A percentile compares a stretch with the other conserved stretches of the same genome.
Conservation (phyloP, 2,113 vertebrate genomes). For the Oceanodroma tethys region DNA sequence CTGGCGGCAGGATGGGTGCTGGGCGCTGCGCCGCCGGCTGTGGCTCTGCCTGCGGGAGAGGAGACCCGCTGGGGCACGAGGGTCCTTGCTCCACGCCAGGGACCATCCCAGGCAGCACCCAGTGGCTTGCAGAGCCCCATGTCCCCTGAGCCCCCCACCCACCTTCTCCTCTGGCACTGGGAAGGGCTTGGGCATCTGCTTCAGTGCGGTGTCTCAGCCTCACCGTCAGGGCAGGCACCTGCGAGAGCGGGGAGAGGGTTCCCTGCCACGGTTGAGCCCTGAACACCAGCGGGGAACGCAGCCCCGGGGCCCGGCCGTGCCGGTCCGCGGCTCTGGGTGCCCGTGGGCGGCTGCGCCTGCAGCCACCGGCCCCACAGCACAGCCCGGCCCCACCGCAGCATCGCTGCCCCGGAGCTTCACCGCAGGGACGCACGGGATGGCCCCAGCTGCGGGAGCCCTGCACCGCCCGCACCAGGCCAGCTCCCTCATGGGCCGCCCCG, state of each 20-base stretch:
- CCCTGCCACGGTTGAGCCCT: accelerated
- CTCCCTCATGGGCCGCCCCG: background rate
- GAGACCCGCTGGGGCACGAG: background rate
- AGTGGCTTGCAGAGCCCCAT: background rate
- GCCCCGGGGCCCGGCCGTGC: background rate
- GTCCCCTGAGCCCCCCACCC: background rate
- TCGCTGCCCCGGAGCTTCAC: background rate
- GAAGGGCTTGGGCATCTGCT: background rate
- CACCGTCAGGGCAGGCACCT: background rate
- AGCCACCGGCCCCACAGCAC: background rate
- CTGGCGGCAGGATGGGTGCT: background rate
- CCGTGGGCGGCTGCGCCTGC: background rate
- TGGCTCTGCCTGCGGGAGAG: background rate
- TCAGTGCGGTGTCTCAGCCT: accelerated
- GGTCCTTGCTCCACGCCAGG: background rate
- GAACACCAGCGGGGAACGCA: accelerated
- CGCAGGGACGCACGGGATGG: background rate
- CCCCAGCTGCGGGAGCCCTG: background rate
- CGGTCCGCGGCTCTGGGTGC: background rate
- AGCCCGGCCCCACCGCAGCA: background rate
- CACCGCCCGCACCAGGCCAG: background rate
- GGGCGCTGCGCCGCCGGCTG: background rate
- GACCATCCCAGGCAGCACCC: background rate
- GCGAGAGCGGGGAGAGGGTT: background rate
- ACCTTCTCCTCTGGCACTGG: background rate